Base-by-base conservation (phyloP, 2,888 invertebrate genomes). In the Therioaphis trifolii region DNA sequence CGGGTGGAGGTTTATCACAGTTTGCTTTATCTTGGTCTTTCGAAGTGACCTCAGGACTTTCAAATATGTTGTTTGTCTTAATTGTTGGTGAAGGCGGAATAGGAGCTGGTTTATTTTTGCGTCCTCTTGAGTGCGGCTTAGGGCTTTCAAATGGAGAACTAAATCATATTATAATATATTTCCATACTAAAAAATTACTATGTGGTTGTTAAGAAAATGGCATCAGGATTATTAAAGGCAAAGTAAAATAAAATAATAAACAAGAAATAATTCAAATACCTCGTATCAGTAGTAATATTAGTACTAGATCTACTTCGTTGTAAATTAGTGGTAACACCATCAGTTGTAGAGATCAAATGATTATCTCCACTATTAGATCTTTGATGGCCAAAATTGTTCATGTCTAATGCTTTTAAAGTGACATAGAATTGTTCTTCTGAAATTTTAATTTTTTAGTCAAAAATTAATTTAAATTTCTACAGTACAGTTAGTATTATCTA, bases 91-190 rank as follows among this genome's bases (percentile, higher is more conserved):
- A 68, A 40, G 93, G 93, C 55, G 93, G 93, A 18, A 92, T 92
- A 4, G 94, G 94, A 0, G 94, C 94, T 7, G 93, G 93, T 88
- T 95, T 95, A 87, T 93, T 93, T 89, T 94, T 94, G 87, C 94
- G 85, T 24, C 86, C 91, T 84, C 95, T 90, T 86, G 91, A 89
- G 74, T 92, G 91, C 12, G 93, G 93, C 86, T 93, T 93, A 24
- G 94, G 95, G 89, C 95, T 95, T 55, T 93, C 92, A 86, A 92
- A 91, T 5, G 93, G 92, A 85, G 93, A 93, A 89, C 93, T 93
- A 87, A 91, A 92, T 86, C 75, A 84, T 75, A 74, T 85, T 61
- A 74, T 84, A 68, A 55, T 27, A 2, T 2, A 46, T 46, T 46
- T 14, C 11, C 46, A 12, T 46, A 46, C 46, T 14, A 4, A 46